Percentiles rank a stretch among this genome's conserved stretches.
Conservation (phyloP, 2,113 vertebrate species). For the Nestor notabilis region DNA sequence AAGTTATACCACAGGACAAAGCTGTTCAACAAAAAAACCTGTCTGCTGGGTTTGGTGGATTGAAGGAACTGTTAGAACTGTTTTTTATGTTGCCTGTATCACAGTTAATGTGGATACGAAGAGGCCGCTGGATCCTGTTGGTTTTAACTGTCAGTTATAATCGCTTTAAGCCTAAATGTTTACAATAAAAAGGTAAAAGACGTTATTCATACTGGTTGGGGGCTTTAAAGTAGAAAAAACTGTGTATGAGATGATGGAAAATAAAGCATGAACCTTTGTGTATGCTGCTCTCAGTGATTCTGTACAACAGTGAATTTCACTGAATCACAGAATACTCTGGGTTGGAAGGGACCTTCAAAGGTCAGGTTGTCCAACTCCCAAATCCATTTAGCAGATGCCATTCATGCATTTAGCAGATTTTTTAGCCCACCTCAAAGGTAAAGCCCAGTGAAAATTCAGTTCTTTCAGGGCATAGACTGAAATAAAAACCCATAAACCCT, state of each 20-base stretch:
- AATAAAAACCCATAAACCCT: neutral
- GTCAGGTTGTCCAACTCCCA: neutral
- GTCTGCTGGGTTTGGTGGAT: neutral
- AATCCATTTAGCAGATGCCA: neutral
- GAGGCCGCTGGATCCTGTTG: slow-evolving; percentile 53
- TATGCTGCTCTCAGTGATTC: neutral
- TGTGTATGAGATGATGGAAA: neutral
- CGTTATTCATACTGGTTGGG: slow-evolving; percentile 36
- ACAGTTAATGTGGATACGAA: slow-evolving; percentile 38
- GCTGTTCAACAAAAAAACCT: neutral
- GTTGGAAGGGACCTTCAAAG: neutral
- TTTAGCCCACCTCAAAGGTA: neutral
- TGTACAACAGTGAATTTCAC: neutral
- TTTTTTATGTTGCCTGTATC: slow-evolving; percentile 49
- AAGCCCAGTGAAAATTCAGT: neutral
- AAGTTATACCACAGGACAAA: neutral
- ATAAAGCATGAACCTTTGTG: neutral
- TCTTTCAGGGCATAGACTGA: neutral
- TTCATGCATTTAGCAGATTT: neutral
- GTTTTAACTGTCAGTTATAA: slow-evolving; percentile 66
- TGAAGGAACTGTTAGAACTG: slow-evolving; percentile 28
- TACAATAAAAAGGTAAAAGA: slow-evolving; percentile 69
- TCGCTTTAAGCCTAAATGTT: slow-evolving; percentile 61
- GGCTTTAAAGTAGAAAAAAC: slow-evolving; percentile 18
- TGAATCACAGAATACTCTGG: neutral